Evolutionary conservation across 2,797 vertebrate species (phyloP).

Genomic region (Capromys pilorides): DNA sequence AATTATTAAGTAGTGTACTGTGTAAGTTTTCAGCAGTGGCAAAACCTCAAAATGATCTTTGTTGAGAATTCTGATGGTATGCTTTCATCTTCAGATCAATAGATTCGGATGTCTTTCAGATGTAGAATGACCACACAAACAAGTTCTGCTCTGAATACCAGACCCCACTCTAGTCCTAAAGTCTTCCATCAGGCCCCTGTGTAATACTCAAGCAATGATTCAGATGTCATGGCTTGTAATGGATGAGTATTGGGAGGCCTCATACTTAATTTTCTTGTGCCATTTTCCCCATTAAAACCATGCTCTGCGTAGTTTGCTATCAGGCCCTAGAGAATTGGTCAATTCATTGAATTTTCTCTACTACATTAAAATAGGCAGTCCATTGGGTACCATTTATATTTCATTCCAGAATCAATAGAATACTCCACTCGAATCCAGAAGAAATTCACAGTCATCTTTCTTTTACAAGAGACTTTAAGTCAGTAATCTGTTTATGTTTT

Average conservation of each 20-base stretch:
- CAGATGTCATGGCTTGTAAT: slow-evolving; percentile 27
- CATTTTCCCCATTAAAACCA: slow-evolving; percentile 63
- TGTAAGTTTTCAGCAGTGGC: not conserved
- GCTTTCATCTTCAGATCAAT: not conserved
- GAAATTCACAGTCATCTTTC: slow-evolving; percentile 29
- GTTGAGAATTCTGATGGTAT: not conserved
- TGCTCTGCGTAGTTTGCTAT: slow-evolving; percentile 42
- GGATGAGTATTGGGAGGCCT: slow-evolving; percentile 21
- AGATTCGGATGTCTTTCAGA: not conserved
- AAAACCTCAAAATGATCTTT: not conserved
- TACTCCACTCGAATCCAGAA: slow-evolving; percentile 2
- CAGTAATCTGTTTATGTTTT: slow-evolving; percentile 40
- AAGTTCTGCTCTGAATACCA: not conserved
- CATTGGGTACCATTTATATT: slow-evolving; percentile 39
- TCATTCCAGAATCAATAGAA: slow-evolving; percentile 58
- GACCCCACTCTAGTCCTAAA: not conserved
- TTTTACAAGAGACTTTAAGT: slow-evolving; percentile 31
- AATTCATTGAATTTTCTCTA: slow-evolving; percentile 63
- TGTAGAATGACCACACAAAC: not conserved
- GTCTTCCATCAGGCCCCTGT: not conserved
- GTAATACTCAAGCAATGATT: slow-evolving; percentile 12
- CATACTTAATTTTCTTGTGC: slow-evolving; percentile 43
- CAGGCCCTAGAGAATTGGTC: slow-evolving; percentile 21
- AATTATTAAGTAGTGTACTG: not conserved
- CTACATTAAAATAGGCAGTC: slow-evolving; percentile 55